Conservation (phyloP, 2,113 vertebrate genomes). For the Forbesichthys agassizii region DNA sequence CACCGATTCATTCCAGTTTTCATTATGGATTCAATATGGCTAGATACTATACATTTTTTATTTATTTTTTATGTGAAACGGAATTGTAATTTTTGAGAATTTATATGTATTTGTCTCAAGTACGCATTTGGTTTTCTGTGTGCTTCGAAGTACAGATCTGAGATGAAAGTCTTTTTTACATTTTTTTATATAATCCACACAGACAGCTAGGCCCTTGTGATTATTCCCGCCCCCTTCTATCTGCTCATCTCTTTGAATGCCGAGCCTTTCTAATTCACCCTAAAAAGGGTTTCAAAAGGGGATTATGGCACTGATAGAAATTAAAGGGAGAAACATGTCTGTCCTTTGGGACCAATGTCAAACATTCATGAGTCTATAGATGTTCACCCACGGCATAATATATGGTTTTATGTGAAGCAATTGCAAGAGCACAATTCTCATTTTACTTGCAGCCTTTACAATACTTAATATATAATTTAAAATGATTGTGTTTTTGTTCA, state of each 20-base stretch:
- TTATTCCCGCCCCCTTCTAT: constrained; percentile 66
- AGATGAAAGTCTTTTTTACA: constrained; percentile 76
- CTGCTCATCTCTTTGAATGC: constrained; percentile 73
- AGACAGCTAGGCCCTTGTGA: constrained; percentile 77
- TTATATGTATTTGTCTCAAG: constrained; percentile 4
- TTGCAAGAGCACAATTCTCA: constrained; percentile 20
- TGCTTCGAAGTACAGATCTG: constrained; percentile 65
- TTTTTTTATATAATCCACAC: constrained; percentile 64
- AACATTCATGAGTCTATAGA: constrained; percentile 65
- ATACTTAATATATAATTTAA: background rate
- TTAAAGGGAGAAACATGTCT: constrained; percentile 69
- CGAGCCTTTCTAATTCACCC: constrained; percentile 77
- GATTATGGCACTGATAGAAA: constrained; percentile 74
- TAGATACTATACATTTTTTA: constrained; percentile 32
- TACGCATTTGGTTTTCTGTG: constrained; percentile 27
- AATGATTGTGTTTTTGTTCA: no score
- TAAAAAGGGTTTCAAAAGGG: constrained; percentile 77
- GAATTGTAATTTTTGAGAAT: constrained; percentile 1
- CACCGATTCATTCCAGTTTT: constrained; percentile 21
- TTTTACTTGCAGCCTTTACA: background rate
- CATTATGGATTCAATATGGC: constrained; percentile 18
- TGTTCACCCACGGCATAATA: constrained; percentile 28
- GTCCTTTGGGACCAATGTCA: constrained; percentile 72
- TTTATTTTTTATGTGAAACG: constrained; percentile 23
- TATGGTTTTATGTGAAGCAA: constrained; percentile 33